These are phyloP conservation scores for Sthenelais limicola DNA, from an alignment of 2,888 invertebrate species.

Conservation along the genomic window DNA sequence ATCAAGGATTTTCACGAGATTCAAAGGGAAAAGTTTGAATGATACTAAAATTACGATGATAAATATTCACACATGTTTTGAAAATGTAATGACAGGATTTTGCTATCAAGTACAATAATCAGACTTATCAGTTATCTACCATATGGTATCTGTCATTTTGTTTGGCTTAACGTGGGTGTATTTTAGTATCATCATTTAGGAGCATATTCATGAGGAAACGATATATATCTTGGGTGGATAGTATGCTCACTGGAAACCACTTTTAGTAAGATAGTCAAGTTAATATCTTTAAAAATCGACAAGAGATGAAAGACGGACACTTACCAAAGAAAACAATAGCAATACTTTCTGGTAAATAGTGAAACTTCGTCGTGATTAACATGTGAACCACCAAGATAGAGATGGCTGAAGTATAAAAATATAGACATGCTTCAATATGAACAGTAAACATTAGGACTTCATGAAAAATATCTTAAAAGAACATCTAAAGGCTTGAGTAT, in stretches of 20 bases:
- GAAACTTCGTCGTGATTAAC: conserved; percentile 94
- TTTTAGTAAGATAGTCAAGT: neutral
- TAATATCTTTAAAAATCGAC: neutral
- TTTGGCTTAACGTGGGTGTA: too few relatives aligned
- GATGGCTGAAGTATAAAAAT: conserved; percentile 77
- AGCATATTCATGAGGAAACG: too few relatives aligned
- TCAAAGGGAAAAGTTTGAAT: neutral
- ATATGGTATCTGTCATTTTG: too few relatives aligned
- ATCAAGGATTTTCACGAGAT: neutral
- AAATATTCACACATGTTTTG: neutral
- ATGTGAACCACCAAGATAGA: conserved; percentile 92
- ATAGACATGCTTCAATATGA: neutral
- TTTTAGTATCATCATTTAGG: too few relatives aligned
- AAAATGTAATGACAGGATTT: neutral
- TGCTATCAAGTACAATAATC: neutral
- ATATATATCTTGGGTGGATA: too few relatives aligned
- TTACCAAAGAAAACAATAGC: conserved; percentile 90
- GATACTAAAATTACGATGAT: neutral
- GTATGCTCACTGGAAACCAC: neutral
- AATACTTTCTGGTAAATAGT: conserved; percentile 97
- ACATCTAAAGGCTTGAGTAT: too few relatives aligned
- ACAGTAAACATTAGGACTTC: too few relatives aligned
- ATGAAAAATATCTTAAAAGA: too few relatives aligned
- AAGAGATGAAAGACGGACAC: conserved; percentile 41
- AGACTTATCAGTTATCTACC: neutral